Percentiles rank a stretch among this genome's conserved stretches.
Evolutionary conservation across 2,113 vertebrate genomes (phyloP).

Genomic region (Dascyllus trimaculatus): DNA sequence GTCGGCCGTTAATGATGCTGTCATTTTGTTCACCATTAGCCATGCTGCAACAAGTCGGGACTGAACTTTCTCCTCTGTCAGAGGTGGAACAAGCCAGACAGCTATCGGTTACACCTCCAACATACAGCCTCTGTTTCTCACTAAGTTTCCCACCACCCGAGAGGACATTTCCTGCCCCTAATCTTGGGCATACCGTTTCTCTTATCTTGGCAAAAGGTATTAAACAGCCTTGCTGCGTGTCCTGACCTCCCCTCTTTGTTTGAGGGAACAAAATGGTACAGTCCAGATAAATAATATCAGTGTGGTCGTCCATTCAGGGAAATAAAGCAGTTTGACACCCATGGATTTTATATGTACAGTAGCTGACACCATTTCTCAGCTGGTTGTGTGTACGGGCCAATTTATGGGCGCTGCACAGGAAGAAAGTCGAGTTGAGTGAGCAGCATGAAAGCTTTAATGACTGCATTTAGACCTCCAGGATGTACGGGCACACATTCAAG

Average conservation of each 20-base stretch:
- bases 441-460: slow-evolving; percentile 75
- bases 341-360: slow-evolving; percentile 50
- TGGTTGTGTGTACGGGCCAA: slow-evolving; percentile 54
- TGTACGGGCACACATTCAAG: slow-evolving; percentile 65
- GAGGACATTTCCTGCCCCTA: slow-evolving; percentile 70
- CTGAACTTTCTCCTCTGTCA: slow-evolving; percentile 60
- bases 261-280: slow-evolving; percentile 29
- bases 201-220: slow-evolving; percentile 74
- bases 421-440: slow-evolving; percentile 60
- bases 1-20: slow-evolving; percentile 25
- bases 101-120: slow-evolving; percentile 72
- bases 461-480: slow-evolving; percentile 69
- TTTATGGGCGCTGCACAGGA: slow-evolving; percentile 65
- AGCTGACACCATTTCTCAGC: slow-evolving; percentile 50
- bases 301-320: slow-evolving; percentile 12
- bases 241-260: slow-evolving; percentile 29
- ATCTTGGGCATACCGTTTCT: slow-evolving; percentile 68
- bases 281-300: slow-evolving; percentile 58
- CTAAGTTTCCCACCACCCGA: slow-evolving; percentile 75
- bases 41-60: slow-evolving; percentile 42
- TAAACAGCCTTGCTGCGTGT: slow-evolving; percentile 58
- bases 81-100: slow-evolving; percentile 59
- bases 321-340: slow-evolving; percentile 54
- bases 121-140: slow-evolving; percentile 65
- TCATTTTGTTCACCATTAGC: slow-evolving; percentile 33